A percentile compares a stretch with the other conserved stretches of the same genome.
phyloP scores from a whole-genome alignment of 1,140 invertebrate genomes.

The Hermetia illucens region DNA sequence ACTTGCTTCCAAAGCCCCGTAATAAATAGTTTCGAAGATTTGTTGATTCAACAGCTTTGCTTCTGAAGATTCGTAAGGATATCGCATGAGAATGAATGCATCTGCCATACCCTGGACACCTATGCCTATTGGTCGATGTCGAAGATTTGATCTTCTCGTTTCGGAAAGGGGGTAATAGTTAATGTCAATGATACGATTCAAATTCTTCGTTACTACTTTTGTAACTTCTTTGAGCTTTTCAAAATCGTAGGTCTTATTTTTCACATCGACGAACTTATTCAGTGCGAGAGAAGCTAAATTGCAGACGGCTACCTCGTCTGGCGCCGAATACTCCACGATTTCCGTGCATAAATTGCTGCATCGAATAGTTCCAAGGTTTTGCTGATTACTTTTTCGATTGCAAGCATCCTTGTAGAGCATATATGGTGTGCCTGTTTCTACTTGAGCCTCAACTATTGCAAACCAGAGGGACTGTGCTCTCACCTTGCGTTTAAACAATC shows the following conservation, averaged over 20 bases:
- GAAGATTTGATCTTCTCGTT: conserved; percentile 39
- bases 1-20: conserved; percentile 47
- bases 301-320: conserved; percentile 56
- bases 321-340: conserved; percentile 48
- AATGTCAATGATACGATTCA: conserved; percentile 93
- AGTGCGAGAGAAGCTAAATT: conserved; percentile 60
- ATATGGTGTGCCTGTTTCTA: conserved; percentile 57
- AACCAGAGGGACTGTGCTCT: conserved; percentile 50
- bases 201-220: conserved; percentile 76
- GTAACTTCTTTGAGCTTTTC: conserved; percentile 68
- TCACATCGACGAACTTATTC: conserved; percentile 57
- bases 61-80: conserved; percentile 40
- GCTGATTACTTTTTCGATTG: conserved; percentile 56
- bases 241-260: conserved; percentile 70
- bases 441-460: conserved; percentile 49
- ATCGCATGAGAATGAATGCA: conserved; percentile 54
- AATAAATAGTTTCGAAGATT: conserved; percentile 64
- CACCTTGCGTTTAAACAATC: conserved; percentile 36
- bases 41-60: conserved; percentile 47
- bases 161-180: conserved; percentile 85
- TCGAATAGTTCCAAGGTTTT: conserved; percentile 61
- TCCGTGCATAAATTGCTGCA: conserved; percentile 60
- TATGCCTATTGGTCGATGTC: conserved; percentile 53
- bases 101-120: conserved; percentile 59
- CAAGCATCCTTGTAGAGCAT: conserved; percentile 57